A percentile compares a stretch with the other conserved stretches of the same genome.
Conservation (phyloP, 2,113 vertebrate species). For the Chascanopsetta lugubris region DNA sequence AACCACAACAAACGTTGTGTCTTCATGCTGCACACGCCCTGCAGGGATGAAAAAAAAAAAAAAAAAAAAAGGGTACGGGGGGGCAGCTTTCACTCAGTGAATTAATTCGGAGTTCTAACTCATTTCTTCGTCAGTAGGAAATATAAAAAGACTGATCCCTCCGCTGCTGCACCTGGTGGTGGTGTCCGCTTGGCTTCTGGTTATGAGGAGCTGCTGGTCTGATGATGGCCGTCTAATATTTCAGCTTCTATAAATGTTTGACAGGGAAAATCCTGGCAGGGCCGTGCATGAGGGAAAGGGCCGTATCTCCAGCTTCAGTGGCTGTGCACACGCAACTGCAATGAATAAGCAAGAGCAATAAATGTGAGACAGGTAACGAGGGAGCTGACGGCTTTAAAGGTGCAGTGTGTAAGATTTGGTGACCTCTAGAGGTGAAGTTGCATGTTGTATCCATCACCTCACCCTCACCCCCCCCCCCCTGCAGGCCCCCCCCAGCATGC, state of each 20-base stretch:
- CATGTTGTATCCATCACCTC: no score
- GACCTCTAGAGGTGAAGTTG: no score
- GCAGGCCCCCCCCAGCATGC: no score
- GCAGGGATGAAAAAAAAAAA: constrained; percentile 28
- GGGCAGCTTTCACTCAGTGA: no score
- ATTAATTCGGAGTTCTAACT: not conserved
- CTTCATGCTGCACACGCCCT: constrained; percentile 2
- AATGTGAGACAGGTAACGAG: constrained; percentile 6
- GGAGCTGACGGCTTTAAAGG: no score
- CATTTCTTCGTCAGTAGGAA: not conserved
- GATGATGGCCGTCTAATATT: constrained; percentile 72
- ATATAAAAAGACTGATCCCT: constrained; percentile 3
- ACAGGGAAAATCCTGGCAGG: constrained; percentile 72
- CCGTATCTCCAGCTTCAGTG: constrained; percentile 57
- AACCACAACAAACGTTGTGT: not conserved
- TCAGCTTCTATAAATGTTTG: constrained; percentile 81
- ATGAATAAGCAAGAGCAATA: constrained; percentile 39
- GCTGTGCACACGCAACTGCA: constrained; percentile 36
- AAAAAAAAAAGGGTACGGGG: constrained; percentile 19
- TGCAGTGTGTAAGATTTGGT: no score
- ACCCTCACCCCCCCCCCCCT: no score
- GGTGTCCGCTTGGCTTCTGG: constrained; percentile 21
- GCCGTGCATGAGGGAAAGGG: constrained; percentile 41
- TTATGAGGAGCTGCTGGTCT: constrained; percentile 32
- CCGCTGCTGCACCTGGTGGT: constrained; percentile 2